Conservation (phyloP, 2,888 invertebrate species). For the Tethea ocularis region DNA sequence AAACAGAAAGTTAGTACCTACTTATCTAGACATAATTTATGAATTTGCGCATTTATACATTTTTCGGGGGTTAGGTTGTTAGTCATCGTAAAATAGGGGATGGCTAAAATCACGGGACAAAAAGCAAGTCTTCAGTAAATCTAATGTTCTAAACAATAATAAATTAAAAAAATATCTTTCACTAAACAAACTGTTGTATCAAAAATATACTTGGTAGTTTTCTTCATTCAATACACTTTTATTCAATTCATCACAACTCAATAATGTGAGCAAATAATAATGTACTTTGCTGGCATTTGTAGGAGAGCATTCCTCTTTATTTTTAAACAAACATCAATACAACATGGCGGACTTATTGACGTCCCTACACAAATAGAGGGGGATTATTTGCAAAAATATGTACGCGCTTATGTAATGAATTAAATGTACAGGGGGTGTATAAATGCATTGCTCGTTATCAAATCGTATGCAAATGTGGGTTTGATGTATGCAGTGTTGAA, state of each 20-base stretch:
- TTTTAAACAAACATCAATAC: constrained; percentile 54
- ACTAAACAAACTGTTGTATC: too few species aligned
- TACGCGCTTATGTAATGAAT: constrained; percentile 39
- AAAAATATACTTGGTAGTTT: not conserved
- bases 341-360: constrained; percentile 53
- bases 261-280: constrained; percentile 11
- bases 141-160: too few species aligned
- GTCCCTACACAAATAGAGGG: constrained; percentile 61
- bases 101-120: too few species aligned
- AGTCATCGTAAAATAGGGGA: too few species aligned
- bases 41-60: too few species aligned
- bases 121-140: too few species aligned
- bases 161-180: too few species aligned
- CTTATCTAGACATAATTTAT: too few species aligned
- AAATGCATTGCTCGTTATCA: not conserved
- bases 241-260: constrained; percentile 6
- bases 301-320: constrained; percentile 36
- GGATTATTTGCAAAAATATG: constrained; percentile 53
- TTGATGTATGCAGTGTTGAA: too few species aligned
- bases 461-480: not conserved
- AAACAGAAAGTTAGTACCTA: too few species aligned
- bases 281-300: constrained; percentile 36
- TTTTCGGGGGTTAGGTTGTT: too few species aligned
- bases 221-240: not conserved
- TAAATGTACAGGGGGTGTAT: constrained; percentile 29